These are phyloP conservation scores for Cheilosia grossa DNA, from an alignment of 2,888 invertebrate species.

Conservation along the genomic window DNA sequence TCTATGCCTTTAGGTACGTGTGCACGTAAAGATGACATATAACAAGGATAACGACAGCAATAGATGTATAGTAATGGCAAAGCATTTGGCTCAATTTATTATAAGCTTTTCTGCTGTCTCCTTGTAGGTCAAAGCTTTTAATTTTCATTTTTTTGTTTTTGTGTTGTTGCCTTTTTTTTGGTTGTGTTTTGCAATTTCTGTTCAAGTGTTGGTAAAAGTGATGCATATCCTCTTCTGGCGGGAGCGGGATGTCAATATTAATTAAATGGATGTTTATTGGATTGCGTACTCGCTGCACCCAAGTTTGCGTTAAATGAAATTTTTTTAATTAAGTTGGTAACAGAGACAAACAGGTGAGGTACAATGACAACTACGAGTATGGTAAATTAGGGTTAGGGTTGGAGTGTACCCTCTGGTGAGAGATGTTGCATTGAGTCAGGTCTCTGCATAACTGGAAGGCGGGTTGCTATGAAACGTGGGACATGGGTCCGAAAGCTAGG, in stretches of 20 bases:
- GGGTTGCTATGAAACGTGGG: constrained; percentile 35
- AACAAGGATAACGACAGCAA: constrained; percentile 62
- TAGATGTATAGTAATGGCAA: constrained; percentile 45
- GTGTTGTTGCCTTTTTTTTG: background rate
- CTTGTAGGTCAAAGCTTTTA: constrained; percentile 73
- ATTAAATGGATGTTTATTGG: constrained; percentile 73
- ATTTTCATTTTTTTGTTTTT: constrained; percentile 7
- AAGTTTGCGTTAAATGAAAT: constrained; percentile 55
- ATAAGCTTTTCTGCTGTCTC: constrained; percentile 65
- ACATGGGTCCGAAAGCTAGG: constrained; percentile 27
- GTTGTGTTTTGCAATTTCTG: constrained; percentile 25
- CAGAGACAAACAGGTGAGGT: constrained; percentile 27
- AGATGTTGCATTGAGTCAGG: constrained; percentile 56
- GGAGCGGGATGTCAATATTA: constrained; percentile 64
- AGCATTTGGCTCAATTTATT: constrained; percentile 65
- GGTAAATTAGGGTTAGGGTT: constrained; percentile 24
- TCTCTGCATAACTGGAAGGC: constrained; percentile 57
- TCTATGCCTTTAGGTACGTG: constrained; percentile 34
- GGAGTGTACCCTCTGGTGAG: constrained; percentile 4
- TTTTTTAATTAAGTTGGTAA: constrained; percentile 60
- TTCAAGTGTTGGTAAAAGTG: constrained; percentile 41
- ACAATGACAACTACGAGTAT: constrained; percentile 18
- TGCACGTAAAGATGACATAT: constrained; percentile 61
- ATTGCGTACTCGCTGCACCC: constrained; percentile 36
- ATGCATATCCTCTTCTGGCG: constrained; percentile 47